These are phyloP conservation scores for Drosophila nr. fundita DNA, from an alignment of 2,888 invertebrate species.

Conservation along the genomic window DNA sequence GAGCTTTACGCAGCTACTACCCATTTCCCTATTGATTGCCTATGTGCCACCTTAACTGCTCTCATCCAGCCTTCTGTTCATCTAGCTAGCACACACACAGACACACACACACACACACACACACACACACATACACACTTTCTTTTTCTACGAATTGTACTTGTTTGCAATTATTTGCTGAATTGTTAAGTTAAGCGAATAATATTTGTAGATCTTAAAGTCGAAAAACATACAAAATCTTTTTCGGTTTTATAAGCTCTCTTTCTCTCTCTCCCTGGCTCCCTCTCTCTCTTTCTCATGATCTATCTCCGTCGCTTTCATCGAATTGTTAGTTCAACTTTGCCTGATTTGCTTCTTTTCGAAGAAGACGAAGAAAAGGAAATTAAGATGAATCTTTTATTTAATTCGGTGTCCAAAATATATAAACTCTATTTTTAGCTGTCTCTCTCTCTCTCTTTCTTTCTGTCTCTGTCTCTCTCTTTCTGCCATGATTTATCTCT, in stretches of 20 bases:
- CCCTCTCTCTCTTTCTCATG: background rate
- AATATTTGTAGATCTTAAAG: background rate
- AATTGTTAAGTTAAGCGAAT: background rate
- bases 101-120: background rate
- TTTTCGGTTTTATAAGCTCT: background rate
- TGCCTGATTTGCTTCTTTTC: background rate
- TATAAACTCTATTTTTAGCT: background rate
- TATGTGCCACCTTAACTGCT: constrained; percentile 25
- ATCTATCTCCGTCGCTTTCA: background rate
- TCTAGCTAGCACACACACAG: background rate
- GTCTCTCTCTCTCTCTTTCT: no score
- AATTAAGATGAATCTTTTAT: background rate
- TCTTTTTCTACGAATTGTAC: background rate
- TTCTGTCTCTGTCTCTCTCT: background rate
- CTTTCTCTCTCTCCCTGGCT: background rate
- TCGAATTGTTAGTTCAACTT: background rate
- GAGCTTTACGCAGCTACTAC: constrained; percentile 38
- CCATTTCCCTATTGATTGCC: constrained; percentile 67
- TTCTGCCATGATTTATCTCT: background rate
- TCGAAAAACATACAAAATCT: background rate
- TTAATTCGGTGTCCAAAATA: background rate
- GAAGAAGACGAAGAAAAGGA: background rate
- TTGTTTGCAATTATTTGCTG: background rate
- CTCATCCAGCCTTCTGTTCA: no score
- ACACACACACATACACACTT: background rate